Evolutionary conservation across 1,140 invertebrate genomes (phyloP).

Genomic region (Hylyphantes graminicola): DNA sequence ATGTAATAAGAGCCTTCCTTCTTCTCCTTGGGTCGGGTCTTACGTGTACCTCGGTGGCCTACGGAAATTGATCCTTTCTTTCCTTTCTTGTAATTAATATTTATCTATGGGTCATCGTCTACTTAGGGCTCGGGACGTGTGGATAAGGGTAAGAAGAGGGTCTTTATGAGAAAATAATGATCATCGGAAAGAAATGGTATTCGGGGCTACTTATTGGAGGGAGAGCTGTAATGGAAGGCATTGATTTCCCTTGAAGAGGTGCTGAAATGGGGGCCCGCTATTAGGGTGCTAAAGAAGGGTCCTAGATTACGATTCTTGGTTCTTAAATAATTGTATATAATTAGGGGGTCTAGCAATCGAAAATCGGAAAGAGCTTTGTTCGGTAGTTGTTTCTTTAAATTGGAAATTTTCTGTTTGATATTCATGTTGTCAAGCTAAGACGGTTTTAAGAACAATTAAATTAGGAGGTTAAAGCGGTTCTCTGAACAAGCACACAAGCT

Average conservation of each 20-base stretch:
- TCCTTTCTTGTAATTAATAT: conserved; percentile 55
- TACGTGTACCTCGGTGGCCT: conserved; percentile 30
- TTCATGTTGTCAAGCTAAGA: too few relatives aligned
- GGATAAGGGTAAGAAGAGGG: conserved; percentile 43
- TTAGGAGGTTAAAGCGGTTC: too few relatives aligned
- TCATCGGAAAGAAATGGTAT: conserved; percentile 49
- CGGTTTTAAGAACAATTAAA: too few relatives aligned
- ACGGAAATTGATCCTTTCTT: conserved; percentile 42
- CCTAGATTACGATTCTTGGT: too few relatives aligned
- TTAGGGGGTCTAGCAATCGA: too few relatives aligned
- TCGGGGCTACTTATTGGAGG: conserved; percentile 40
- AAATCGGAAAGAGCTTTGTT: too few relatives aligned
- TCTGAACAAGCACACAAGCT: too few relatives aligned
- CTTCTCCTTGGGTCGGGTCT: not conserved
- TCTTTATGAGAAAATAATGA: conserved; percentile 58
- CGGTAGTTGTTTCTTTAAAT: too few relatives aligned
- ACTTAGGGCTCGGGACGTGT: conserved; percentile 38
- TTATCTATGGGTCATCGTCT: conserved; percentile 46
- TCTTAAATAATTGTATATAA: too few relatives aligned
- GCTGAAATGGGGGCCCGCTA: conserved; percentile 17
- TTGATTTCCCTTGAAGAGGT: conserved; percentile 51
- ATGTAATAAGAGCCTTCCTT: conserved; percentile 12
- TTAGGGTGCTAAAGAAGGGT: too few relatives aligned
- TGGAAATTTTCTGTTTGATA: too few relatives aligned
- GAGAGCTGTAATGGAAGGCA: conserved; percentile 51